Conservation (phyloP, 92 coral and sea anemone genomes). For the Phenganax subtilis region DNA sequence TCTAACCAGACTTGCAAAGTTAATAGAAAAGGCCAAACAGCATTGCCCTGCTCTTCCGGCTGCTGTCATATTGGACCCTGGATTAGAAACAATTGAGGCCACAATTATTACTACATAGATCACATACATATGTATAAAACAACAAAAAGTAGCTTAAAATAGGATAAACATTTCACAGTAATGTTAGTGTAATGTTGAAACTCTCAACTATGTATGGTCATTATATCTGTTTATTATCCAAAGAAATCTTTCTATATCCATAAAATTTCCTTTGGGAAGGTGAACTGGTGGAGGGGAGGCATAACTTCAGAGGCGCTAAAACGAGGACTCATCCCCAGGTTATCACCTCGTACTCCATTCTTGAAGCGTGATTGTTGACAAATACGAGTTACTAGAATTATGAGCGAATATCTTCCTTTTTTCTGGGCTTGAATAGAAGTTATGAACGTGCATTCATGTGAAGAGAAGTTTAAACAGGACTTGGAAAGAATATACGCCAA, state of each 20-base stretch:
- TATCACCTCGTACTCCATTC: too few relatives aligned
- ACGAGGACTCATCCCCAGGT: too few relatives aligned
- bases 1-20: constrained; percentile 70
- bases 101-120: constrained; percentile 19
- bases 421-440: background rate
- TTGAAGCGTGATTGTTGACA: too few relatives aligned
- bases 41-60: constrained; percentile 57
- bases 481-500: constrained; percentile 33
- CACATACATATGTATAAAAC: background rate
- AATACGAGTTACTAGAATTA: too few relatives aligned
- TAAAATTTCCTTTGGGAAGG: too few relatives aligned
- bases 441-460: background rate
- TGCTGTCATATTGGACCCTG: constrained; percentile 13
- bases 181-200: too few relatives aligned
- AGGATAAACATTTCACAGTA: too few relatives aligned
- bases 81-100: constrained; percentile 24
- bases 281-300: too few relatives aligned
- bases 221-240: too few relatives aligned
- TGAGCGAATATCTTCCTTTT: background rate
- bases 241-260: too few relatives aligned
- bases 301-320: too few relatives aligned
- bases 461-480: constrained; percentile 9
- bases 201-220: too few relatives aligned
- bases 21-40: constrained; percentile 73
- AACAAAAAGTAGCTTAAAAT: background rate